A percentile compares a stretch with the other conserved stretches of the same genome.
Evolutionary conservation across 2,888 invertebrate species (phyloP).

Genomic region (Orthonevra nobilis): DNA sequence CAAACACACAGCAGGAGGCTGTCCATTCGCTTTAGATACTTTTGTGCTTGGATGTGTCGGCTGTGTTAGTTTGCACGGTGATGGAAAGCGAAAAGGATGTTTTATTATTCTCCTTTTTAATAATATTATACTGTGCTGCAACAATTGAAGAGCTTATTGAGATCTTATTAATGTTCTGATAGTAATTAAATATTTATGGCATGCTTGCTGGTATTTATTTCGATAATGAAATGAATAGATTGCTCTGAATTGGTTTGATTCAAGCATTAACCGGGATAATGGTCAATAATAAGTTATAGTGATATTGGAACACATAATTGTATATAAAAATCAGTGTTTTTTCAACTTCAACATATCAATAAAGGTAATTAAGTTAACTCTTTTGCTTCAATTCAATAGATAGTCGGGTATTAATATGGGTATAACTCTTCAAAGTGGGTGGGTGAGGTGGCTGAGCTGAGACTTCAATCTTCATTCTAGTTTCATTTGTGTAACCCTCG

Average conservation of each 20-base stretch:
- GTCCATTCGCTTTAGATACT: conserved; percentile 21
- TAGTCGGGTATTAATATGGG: too few species aligned
- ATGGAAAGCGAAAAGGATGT: not conserved
- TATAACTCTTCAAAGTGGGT: too few species aligned
- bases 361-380: too few species aligned
- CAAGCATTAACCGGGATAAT: too few species aligned
- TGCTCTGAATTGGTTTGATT: not conserved
- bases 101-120: conserved; percentile 33
- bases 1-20: conserved; percentile 77
- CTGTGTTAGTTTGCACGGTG: not conserved
- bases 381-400: too few species aligned
- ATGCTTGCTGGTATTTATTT: conserved; percentile 12
- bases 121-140: conserved; percentile 29
- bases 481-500: too few species aligned
- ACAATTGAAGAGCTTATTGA: conserved; percentile 38
- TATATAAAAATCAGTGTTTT: too few species aligned
- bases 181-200: conserved; percentile 36
- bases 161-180: conserved; percentile 41
- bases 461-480: too few species aligned
- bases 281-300: too few species aligned
- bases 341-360: too few species aligned
- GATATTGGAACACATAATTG: too few species aligned
- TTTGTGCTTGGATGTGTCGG: conserved; percentile 20
- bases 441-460: too few species aligned
- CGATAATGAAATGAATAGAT: conserved; percentile 5